Evolutionary conservation across 2,113 vertebrate genomes (phyloP).

Genomic region (Tachysurus fulvidraco): DNA sequence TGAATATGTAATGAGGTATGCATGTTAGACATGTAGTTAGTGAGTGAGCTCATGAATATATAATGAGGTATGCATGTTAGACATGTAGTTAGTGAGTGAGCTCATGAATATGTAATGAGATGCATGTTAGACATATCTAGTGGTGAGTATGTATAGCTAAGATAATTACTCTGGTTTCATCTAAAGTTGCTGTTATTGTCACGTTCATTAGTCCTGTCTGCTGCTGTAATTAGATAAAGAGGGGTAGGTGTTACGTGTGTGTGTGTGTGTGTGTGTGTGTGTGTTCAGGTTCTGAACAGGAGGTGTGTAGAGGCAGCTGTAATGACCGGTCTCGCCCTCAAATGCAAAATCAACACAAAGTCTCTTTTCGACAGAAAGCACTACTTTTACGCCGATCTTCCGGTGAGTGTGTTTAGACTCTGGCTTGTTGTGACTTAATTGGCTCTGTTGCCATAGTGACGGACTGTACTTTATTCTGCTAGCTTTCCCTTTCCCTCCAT

Average conservation of each 20-base stretch:
- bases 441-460: neutral
- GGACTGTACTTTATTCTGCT: neutral
- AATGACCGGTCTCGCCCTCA: slow-evolving; percentile 90
- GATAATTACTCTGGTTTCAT: neutral
- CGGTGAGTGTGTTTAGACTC: slow-evolving; percentile 78
- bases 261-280: slow-evolving; percentile 3
- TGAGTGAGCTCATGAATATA: neutral
- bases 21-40: neutral
- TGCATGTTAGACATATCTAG: neutral
- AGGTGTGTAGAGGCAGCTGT: slow-evolving; percentile 94
- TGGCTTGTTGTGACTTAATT: slow-evolving; percentile 1
- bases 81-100: neutral
- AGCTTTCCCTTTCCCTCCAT: neutral
- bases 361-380: slow-evolving; percentile 98
- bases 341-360: slow-evolving; percentile 91
- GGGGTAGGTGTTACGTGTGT: neutral
- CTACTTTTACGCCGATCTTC: slow-evolving; percentile 98
- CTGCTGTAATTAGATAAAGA: neutral
- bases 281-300: slow-evolving; percentile 86
- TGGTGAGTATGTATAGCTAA: neutral
- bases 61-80: neutral
- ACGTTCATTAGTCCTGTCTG: neutral
- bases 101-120: neutral
- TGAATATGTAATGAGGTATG: neutral
- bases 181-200: neutral